Percentiles rank a stretch among this genome's conserved stretches.
Conservation (phyloP, 1,140 invertebrate species). For the Nymphalis io region DNA sequence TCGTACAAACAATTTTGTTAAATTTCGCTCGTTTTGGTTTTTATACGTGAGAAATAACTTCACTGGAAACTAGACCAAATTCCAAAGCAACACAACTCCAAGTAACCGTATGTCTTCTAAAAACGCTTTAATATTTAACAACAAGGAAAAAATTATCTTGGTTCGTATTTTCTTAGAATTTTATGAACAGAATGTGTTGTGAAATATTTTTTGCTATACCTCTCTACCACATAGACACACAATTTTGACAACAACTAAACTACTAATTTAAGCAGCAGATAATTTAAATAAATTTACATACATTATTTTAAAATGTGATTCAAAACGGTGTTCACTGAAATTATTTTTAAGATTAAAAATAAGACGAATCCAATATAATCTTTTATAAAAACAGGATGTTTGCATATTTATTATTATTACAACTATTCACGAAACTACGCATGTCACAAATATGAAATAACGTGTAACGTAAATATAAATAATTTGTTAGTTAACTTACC, state of each 20-base stretch:
- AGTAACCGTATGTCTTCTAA: neutral
- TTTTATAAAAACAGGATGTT: slow-evolving; percentile 2
- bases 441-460: neutral
- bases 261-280: neutral
- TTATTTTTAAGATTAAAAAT: neutral
- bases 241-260: neutral
- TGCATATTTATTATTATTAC: neutral
- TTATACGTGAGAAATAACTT: neutral
- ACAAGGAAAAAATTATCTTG: neutral
- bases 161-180: neutral
- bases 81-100: neutral
- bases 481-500: neutral
- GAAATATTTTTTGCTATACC: neutral
- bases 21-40: neutral
- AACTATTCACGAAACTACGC: neutral
- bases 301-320: neutral
- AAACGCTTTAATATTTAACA: slow-evolving; percentile 1
- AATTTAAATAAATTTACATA: slow-evolving; percentile 12
- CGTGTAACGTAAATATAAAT: neutral
- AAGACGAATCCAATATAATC: neutral
- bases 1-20: too few relatives aligned
- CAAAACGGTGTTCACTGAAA: neutral
- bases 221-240: neutral
- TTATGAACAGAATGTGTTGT: neutral
- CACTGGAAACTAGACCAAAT: neutral